Base-by-base conservation (phyloP, 1,140 invertebrate species). In the Drosophila sproati region DNA sequence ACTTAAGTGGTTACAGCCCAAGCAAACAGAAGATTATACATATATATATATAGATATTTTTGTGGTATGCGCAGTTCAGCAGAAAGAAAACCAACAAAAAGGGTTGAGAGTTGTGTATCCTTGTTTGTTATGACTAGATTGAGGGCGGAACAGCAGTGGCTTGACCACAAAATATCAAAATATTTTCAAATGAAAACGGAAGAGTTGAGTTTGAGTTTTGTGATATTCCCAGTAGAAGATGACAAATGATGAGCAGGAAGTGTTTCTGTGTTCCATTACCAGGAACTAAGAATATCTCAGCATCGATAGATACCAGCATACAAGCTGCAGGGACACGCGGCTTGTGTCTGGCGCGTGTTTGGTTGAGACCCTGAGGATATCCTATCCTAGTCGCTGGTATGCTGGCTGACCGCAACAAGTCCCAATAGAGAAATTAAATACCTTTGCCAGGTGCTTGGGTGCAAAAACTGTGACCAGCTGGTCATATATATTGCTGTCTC, bases 1-100 rank as follows among this genome's bases (percentile, higher is more conserved):
- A 88, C 77, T 88, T 89, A 89, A 88, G 80, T 81, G 77, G 80
- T 41, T 69, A 75, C 85, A 73, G 78, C 85, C 80, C 68, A 64
- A 62, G 32, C 56, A 63, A 60, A 73, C 59, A 54, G 28, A 20
- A 50, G 31, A 62, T 69, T 85, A 43, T 43, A 43, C 10, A 43
- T 43, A 10, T 41, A 10, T 7, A 5, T 10, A 10, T 20, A 20
- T 12, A 12, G 12, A 12, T 41, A 3, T 39, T 39, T 6, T 7
- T 8, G 6, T 39, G 39, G 39, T 41, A 41, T 41, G 6, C 34
- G 3, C 34, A 34, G 37, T 43, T 43, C 39, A n/a, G 39, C 39
- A 43, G 39, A 43, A 41, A 41, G 39, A 41, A 41, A 7, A 41
- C 3, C 39, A 41, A 41, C 10, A 10, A 50, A 73, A 73, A 37